These are phyloP conservation scores for Corythornis vintsioides DNA, from an alignment of 2,113 vertebrate genomes.

Conservation along the genomic window DNA sequence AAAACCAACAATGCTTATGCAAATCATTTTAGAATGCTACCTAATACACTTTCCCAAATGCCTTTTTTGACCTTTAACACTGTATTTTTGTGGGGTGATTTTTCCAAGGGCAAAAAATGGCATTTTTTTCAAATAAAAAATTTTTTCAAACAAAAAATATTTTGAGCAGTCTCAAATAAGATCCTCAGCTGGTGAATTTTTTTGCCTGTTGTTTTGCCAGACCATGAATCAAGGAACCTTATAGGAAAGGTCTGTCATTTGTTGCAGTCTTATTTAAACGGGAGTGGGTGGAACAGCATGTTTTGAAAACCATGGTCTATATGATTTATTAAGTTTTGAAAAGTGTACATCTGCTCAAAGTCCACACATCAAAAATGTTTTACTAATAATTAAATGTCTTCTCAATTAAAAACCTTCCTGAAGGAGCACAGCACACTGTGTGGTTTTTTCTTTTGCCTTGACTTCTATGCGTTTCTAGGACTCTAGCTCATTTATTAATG, in stretches of 20 bases:
- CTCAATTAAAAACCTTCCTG: not conserved
- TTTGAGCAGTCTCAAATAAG: not conserved
- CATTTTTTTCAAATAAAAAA: no score
- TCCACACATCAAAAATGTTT: not conserved
- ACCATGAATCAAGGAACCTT: not conserved
- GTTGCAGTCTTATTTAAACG: not conserved
- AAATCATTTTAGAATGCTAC: not conserved
- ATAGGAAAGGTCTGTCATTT: not conserved
- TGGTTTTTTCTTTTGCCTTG: not conserved
- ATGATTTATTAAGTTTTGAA: slow-evolving; percentile 23
- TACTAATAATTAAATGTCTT: not conserved
- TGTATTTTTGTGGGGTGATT: no score
- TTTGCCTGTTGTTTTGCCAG: not conserved
- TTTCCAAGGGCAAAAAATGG: no score
- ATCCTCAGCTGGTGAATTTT: not conserved
- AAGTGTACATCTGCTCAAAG: not conserved
- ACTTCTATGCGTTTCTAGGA: not conserved
- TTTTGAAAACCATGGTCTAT: not conserved
- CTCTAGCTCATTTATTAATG: not conserved
- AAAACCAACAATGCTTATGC: not conserved
- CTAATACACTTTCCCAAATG: not conserved
- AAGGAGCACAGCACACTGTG: not conserved
- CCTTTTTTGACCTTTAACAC: not conserved
- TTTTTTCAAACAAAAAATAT: no score
- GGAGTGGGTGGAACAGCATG: not conserved